These are phyloP conservation scores for Lagopus muta DNA, from an alignment of 2,113 vertebrate species.

Conservation along the genomic window DNA sequence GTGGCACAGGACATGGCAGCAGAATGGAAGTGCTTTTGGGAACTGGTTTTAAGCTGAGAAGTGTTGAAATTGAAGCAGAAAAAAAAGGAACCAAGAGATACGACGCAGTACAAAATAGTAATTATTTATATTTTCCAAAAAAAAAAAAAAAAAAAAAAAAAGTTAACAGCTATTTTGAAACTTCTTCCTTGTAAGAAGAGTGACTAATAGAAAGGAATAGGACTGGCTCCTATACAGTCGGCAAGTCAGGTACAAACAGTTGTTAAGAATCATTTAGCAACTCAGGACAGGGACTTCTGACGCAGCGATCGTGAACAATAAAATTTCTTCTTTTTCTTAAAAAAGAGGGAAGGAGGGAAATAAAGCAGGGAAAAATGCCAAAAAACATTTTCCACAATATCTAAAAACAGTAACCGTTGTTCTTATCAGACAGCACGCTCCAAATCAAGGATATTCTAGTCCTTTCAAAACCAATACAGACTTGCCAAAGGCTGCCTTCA, in stretches of 20 bases:
- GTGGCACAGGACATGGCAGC: not conserved
- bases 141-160: slow-evolving; percentile 65
- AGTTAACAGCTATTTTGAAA: slow-evolving; percentile 79
- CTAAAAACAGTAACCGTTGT: slow-evolving; percentile 78
- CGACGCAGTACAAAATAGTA: slow-evolving; percentile 84
- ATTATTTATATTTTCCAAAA: slow-evolving; percentile 83
- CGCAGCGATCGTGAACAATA: slow-evolving; percentile 56
- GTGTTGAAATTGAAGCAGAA: not conserved
- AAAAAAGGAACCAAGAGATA: slow-evolving; percentile 38
- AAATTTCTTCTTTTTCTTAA: slow-evolving; percentile 56
- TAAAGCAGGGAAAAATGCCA: slow-evolving; percentile 77
- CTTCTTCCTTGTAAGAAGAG: slow-evolving; percentile 77
- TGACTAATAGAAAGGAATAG: slow-evolving; percentile 74
- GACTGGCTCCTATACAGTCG: slow-evolving; percentile 73
- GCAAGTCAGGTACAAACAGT: slow-evolving; percentile 74
- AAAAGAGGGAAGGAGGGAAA: slow-evolving; percentile 37
- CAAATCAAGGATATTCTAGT: slow-evolving; percentile 56
- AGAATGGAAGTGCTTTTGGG: not conserved
- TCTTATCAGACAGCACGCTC: slow-evolving; percentile 73
- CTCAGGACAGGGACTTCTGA: slow-evolving; percentile 61
- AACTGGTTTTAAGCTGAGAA: not conserved
- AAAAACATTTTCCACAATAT: slow-evolving; percentile 76
- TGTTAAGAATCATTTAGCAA: slow-evolving; percentile 68
- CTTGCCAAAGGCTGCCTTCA: slow-evolving; percentile 61
- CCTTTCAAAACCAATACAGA: slow-evolving; percentile 54